These are phyloP conservation scores for Grapholita molesta DNA, from an alignment of 1,140 invertebrate genomes.

Conservation along the genomic window DNA sequence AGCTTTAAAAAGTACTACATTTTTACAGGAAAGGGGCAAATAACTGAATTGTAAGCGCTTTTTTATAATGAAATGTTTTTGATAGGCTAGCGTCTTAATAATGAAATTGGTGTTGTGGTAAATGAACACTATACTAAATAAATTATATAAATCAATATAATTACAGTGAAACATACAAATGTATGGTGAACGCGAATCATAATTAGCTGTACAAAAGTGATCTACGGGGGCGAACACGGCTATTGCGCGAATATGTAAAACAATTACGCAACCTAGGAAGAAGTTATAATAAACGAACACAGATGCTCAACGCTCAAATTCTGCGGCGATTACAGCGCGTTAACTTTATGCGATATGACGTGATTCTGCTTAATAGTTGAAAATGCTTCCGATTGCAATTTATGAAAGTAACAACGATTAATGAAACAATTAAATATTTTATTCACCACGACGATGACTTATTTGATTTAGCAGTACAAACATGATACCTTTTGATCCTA, in stretches of 20 bases:
- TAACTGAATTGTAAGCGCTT: no score
- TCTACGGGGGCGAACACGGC: background rate
- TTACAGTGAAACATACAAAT: no score
- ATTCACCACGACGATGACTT: background rate
- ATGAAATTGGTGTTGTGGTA: no score
- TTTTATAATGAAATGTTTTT: no score
- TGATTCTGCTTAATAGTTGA: background rate
- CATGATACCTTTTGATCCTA: no score
- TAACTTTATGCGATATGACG: background rate
- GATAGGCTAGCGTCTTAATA: no score
- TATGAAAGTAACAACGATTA: background rate
- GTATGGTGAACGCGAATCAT: background rate
- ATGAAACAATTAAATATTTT: background rate
- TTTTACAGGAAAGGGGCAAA: no score
- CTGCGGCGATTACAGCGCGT: background rate
- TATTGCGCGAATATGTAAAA: background rate
- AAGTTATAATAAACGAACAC: background rate
- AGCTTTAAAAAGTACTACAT: no score
- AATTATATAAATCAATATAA: no score
- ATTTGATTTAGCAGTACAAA: no score
- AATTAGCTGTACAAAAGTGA: no score
- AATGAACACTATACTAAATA: no score
- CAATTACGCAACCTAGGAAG: background rate
- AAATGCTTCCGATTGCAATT: background rate
- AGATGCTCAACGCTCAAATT: background rate